Conservation (phyloP, 1,140 invertebrate species). For the Drosophila simulans region DNA sequence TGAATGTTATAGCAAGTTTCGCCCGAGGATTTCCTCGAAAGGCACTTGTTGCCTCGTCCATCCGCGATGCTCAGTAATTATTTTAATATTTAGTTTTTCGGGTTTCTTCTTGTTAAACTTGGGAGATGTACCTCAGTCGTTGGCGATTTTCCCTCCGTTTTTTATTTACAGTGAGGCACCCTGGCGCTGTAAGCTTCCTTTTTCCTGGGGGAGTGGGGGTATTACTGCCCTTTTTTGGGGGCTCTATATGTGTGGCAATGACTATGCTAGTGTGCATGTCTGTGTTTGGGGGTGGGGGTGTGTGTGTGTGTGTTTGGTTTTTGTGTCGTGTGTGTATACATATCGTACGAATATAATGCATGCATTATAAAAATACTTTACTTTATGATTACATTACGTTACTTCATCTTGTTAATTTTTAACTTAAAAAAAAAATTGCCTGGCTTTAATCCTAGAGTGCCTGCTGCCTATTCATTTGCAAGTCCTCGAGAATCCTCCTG, state of each 20-base stretch:
- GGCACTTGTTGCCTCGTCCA: conserved; percentile 32
- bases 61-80: no score
- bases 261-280: conserved; percentile 35
- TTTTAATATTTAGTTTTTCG: no score
- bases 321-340: conserved; percentile 52
- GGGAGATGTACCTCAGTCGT: neutral
- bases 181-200: conserved; percentile 25
- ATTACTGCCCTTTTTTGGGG: conserved; percentile 34
- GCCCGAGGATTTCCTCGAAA: conserved; percentile 18
- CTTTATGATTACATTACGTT: conserved; percentile 46
- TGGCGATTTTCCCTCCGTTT: neutral
- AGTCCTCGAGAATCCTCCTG: neutral
- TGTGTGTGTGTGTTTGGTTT: conserved; percentile 15
- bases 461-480: conserved; percentile 23
- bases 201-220: conserved; percentile 7
- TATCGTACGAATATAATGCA: conserved; percentile 83
- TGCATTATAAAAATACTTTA: conserved; percentile 84
- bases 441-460: conserved; percentile 62
- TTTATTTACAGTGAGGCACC: conserved; percentile 46
- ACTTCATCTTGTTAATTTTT: conserved; percentile 51
- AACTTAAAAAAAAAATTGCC: conserved; percentile 81
- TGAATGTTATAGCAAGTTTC: neutral
- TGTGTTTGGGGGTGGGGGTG: neutral
- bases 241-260: conserved; percentile 35
- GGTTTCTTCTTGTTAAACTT: neutral